Evolutionary conservation across 2,797 vertebrate genomes (phyloP), one percentile per base, ranked within the genome.

Genomic region (Manis pentadactyla): DNA sequence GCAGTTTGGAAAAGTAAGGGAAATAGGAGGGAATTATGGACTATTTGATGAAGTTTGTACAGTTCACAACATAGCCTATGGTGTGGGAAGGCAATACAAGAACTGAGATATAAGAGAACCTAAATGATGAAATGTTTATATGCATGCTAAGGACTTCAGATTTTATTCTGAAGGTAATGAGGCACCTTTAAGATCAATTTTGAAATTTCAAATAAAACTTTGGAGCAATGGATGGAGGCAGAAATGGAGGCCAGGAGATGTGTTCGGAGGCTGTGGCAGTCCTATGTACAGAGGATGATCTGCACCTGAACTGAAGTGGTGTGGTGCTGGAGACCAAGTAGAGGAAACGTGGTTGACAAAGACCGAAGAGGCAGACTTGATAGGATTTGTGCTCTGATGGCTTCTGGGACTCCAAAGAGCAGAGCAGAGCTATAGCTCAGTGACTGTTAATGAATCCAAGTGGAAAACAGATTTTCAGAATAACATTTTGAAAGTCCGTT

Each of bases 201-300:
- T 49, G 37, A 74, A 51, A 29, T 68, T 68, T 83, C 25, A 10
- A 37, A 46, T 46, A 64, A 79, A 31, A 39, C 7, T 63, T 61
- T 51, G 66, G 46, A 73, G 12, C 1, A 39, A 42, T 37, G 51
- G 19, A 17, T 42, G 55, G 23, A 89, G 29, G 27, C 19, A 14
- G 53, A 29, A 64, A 39, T 4, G 12, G 31, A 23, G 13, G 14
- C 61, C n/a, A 11, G 49, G 37, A 29, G 31, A 31, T 34, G 27
- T 9, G 21, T n/a, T 23, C 23, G 25, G 57, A 73, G 15, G 3
- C 14, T 39, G 3, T 6, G 31, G 34, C 1, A 27, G 3, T 49
- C 23, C 0, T 19, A 0, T 0, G 0, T 34, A 37, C 23, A 23
- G 63, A 13, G 1, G 9, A 37, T 66, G 34, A 29, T 55, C 55